Evolutionary conservation across 2,797 vertebrate genomes (phyloP).

Genomic region (Enoplosus armatus): DNA sequence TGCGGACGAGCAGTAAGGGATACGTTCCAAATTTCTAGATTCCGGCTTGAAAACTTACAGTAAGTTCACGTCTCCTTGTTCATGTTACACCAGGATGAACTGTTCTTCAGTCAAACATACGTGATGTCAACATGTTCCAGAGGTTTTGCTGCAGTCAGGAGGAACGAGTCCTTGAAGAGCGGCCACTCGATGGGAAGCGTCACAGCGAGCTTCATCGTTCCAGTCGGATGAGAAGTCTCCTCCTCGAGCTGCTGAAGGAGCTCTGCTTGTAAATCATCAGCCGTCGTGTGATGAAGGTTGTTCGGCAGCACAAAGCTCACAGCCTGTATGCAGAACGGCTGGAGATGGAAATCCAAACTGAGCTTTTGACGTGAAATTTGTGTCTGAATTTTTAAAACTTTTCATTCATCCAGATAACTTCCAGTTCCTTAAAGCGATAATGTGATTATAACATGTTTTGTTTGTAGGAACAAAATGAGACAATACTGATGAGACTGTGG

Average conservation of each 20-base stretch:
- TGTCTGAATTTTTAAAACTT: no score
- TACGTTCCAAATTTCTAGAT: neutral
- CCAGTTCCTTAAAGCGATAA: no score
- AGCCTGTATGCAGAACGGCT: neutral
- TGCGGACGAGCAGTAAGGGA: slow-evolving; percentile 17
- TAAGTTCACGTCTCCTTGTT: neutral
- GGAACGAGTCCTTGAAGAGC: neutral
- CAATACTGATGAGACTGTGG: no score
- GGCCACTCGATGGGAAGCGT: neutral
- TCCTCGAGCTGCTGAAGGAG: neutral
- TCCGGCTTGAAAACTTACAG: neutral
- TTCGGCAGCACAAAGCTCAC: neutral
- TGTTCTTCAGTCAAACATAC: neutral
- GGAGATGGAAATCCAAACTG: neutral
- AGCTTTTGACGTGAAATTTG: neutral
- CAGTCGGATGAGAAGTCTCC: neutral
- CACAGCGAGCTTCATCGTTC: neutral
- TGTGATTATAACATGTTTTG: no score
- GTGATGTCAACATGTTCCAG: neutral
- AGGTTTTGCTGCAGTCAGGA: neutral
- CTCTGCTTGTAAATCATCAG: neutral
- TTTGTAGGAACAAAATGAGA: no score
- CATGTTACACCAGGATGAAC: neutral
- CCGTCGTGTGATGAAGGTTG: neutral
- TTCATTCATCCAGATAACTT: neutral